These are phyloP conservation scores for Amphibalanus amphitrite DNA, from an alignment of 1,140 invertebrate genomes.

Conservation along the genomic window DNA sequence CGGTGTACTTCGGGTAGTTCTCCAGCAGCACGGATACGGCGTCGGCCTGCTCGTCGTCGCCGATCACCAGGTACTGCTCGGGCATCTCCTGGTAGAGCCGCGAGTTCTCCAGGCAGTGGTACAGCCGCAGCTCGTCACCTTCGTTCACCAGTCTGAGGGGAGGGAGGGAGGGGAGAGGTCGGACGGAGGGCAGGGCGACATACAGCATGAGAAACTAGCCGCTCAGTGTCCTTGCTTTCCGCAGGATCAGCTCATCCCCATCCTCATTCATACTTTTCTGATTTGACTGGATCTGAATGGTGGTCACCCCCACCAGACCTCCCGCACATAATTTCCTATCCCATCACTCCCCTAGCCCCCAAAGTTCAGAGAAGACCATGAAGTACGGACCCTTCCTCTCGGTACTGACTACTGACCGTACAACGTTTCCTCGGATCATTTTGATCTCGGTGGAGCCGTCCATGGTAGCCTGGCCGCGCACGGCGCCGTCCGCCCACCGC, in stretches of 20 bases:
- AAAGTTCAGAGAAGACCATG: too few species aligned
- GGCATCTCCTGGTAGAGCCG: conserved; percentile 65
- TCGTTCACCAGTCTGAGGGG: conserved; percentile 44
- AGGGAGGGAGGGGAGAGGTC: conserved; percentile 3
- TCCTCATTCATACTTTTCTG: too few species aligned
- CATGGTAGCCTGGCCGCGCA: conserved; percentile 43
- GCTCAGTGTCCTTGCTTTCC: too few species aligned
- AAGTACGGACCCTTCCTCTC: too few species aligned
- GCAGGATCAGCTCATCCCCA: too few species aligned
- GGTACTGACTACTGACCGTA: conserved; percentile 41
- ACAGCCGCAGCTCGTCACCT: conserved; percentile 43
- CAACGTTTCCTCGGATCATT: conserved; percentile 45
- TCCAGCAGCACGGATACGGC: conserved; percentile 50
- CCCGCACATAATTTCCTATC: too few species aligned
- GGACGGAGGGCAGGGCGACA: too few species aligned
- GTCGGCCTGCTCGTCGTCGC: conserved; percentile 37
- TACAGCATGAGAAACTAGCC: too few species aligned
- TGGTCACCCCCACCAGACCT: too few species aligned
- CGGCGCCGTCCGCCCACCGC: conserved; percentile 38
- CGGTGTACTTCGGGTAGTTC: conserved; percentile 54
- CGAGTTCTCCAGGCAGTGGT: conserved; percentile 66
- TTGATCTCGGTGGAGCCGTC: conserved; percentile 47
- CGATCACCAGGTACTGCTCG: conserved; percentile 53
- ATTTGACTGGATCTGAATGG: too few species aligned
- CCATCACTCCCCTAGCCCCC: too few species aligned